phyloP scores from a whole-genome alignment of 2,797 vertebrate genomes.

The Gallirallus australis region DNA sequence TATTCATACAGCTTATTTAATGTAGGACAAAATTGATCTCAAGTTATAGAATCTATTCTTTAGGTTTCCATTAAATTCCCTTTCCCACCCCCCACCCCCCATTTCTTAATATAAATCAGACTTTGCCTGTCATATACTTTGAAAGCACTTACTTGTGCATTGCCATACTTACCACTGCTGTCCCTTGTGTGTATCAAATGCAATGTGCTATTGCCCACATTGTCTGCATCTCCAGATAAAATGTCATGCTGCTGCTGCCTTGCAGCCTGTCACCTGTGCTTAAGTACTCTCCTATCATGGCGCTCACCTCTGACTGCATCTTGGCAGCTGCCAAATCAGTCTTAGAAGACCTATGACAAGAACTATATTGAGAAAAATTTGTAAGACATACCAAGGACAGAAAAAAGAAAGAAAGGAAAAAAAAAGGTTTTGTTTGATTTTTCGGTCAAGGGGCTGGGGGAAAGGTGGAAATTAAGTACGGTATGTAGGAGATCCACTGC shows the following conservation, averaged over 20 bases:
- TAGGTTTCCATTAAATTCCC: constrained; percentile 5
- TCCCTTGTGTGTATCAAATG: constrained; percentile 37
- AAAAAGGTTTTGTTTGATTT: neutral
- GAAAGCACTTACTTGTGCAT: neutral
- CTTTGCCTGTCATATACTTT: constrained; percentile 45
- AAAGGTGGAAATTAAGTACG: neutral
- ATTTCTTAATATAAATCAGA: constrained; percentile 56
- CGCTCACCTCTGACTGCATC: constrained; percentile 60
- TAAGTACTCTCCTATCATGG: constrained; percentile 45
- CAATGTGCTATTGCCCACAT: constrained; percentile 15
- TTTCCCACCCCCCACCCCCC: neutral
- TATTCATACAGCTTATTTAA: neutral
- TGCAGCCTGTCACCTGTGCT: constrained; percentile 52
- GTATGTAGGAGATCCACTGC: neutral
- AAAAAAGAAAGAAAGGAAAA: neutral
- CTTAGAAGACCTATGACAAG: constrained; percentile 29
- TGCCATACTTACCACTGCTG: neutral
- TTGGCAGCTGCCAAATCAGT: constrained; percentile 64
- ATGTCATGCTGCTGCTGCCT: constrained; percentile 19
- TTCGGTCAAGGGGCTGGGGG: neutral
- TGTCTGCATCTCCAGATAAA: constrained; percentile 52
- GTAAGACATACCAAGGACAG: constrained; percentile 24
- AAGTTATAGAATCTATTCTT: constrained; percentile 39
- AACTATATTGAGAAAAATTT: constrained; percentile 40
- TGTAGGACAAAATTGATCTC: constrained; percentile 40